phyloP scores from a whole-genome alignment of 2,797 vertebrate species.

The Arrhamphus sclerolepis region DNA sequence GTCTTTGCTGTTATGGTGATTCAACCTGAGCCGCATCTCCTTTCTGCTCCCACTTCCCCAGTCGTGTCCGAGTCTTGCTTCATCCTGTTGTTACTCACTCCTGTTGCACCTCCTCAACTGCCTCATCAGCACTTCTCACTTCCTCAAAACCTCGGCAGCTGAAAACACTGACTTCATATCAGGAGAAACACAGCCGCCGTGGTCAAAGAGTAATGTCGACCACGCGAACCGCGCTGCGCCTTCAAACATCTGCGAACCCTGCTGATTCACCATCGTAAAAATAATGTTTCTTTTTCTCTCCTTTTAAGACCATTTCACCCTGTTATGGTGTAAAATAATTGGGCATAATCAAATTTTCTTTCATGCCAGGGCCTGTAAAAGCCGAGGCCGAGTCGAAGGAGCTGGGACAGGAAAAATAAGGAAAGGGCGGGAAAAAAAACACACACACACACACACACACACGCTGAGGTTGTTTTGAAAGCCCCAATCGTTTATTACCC shows the following conservation, averaged over 20 bases:
- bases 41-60: slow-evolving; percentile 68
- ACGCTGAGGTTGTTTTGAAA: slow-evolving; percentile 74
- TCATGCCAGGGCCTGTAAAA: slow-evolving; percentile 44
- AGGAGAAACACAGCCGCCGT: slow-evolving; percentile 61
- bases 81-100: slow-evolving; percentile 76
- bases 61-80: slow-evolving; percentile 67
- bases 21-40: slow-evolving; percentile 34
- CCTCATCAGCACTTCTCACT: slow-evolving; percentile 81
- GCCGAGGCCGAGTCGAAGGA: slow-evolving; percentile 24
- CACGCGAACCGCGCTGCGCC: slow-evolving; percentile 56
- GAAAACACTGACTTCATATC: slow-evolving; percentile 69
- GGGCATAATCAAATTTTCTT: slow-evolving; percentile 70
- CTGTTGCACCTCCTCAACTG: slow-evolving; percentile 66
- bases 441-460: slow-evolving; percentile 9
- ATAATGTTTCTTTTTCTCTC: slow-evolving; percentile 22
- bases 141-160: slow-evolving; percentile 73
- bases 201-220: slow-evolving; percentile 66
- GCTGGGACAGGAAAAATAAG: slow-evolving; percentile 54
- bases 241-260: slow-evolving; percentile 57
- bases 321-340: slow-evolving; percentile 61
- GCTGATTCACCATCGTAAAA: slow-evolving; percentile 71
- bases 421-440: slow-evolving; percentile 66
- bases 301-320: slow-evolving; percentile 43
- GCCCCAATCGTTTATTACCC: slow-evolving; percentile 79
- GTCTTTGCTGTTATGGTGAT: slow-evolving; percentile 34